Conservation (phyloP, 2,113 vertebrate species). For the Turdus rufiventris region DNA sequence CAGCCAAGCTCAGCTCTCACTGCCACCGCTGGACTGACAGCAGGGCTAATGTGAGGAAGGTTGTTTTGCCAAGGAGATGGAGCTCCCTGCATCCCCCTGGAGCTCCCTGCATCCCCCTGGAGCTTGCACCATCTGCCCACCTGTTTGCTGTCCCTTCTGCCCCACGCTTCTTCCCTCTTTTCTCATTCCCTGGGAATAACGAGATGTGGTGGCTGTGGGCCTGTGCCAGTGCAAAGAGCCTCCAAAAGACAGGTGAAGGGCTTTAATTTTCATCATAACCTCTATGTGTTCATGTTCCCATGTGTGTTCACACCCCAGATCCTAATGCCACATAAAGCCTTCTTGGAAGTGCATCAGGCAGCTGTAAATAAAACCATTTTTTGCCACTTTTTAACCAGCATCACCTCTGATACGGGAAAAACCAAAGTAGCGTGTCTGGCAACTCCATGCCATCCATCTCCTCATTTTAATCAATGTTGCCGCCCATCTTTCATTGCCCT, state of each 20-base stretch:
- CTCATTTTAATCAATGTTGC: neutral
- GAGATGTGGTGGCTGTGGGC: neutral
- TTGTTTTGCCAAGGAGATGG: neutral
- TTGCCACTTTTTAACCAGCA: neutral
- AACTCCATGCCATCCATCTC: neutral
- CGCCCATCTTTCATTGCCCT: constrained; percentile 31
- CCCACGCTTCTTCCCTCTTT: fast-evolving
- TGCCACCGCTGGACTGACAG: neutral
- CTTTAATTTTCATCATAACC: neutral
- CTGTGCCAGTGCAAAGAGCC: neutral
- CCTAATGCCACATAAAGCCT: neutral
- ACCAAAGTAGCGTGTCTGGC: neutral
- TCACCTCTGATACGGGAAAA: neutral
- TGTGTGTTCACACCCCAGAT: neutral
- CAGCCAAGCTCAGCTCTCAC: neutral
- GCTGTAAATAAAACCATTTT: neutral
- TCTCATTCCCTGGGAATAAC: neutral
- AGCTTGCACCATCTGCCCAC: neutral
- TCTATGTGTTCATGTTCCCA: neutral
- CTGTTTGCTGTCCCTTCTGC: neutral
- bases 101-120: neutral
- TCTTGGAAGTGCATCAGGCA: neutral
- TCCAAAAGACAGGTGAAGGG: neutral
- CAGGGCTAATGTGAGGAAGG: fast-evolving
- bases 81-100: neutral